These are phyloP conservation scores for Heliconius charithonia DNA, from an alignment of 2,888 invertebrate genomes.

Conservation along the genomic window DNA sequence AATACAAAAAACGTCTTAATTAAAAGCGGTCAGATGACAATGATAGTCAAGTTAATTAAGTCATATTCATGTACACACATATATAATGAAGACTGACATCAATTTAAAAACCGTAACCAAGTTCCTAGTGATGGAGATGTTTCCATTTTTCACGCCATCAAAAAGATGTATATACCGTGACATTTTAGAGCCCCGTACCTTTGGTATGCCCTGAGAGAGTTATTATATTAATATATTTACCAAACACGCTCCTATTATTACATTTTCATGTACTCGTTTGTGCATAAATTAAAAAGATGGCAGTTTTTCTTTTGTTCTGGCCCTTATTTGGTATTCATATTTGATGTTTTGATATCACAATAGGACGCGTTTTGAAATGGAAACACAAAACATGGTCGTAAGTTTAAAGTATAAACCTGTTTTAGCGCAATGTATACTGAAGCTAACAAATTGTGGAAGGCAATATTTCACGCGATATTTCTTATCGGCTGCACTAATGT, in stretches of 20 bases:
- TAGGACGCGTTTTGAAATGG: constrained; percentile 75
- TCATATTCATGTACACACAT: constrained; percentile 25
- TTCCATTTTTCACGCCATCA: constrained; percentile 70
- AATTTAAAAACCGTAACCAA: constrained; percentile 50
- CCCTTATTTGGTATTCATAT: constrained; percentile 84
- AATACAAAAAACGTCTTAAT: constrained; percentile 16
- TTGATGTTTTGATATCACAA: constrained; percentile 82
- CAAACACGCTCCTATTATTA: constrained; percentile 82
- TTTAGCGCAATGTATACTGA: constrained; percentile 78
- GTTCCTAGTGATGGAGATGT: constrained; percentile 73
- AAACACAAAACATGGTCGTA: constrained; percentile 71
- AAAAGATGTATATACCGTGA: constrained; percentile 79
- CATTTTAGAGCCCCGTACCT: constrained; percentile 74
- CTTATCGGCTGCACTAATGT: constrained; percentile 66
- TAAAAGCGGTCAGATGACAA: constrained; percentile 36
- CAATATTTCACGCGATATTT: constrained; percentile 76
- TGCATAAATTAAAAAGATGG: constrained; percentile 82
- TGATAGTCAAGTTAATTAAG: constrained; percentile 34
- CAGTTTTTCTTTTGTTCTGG: constrained; percentile 82
- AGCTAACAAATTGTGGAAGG: constrained; percentile 83
- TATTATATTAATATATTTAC: constrained; percentile 83
- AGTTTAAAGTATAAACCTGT: constrained; percentile 79
- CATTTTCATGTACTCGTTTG: constrained; percentile 82
- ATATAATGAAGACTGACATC: constrained; percentile 37
- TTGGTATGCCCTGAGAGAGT: constrained; percentile 73